Evolutionary conservation across 2,888 invertebrate species (phyloP).

Genomic region (Lasioglossum calceatum): DNA sequence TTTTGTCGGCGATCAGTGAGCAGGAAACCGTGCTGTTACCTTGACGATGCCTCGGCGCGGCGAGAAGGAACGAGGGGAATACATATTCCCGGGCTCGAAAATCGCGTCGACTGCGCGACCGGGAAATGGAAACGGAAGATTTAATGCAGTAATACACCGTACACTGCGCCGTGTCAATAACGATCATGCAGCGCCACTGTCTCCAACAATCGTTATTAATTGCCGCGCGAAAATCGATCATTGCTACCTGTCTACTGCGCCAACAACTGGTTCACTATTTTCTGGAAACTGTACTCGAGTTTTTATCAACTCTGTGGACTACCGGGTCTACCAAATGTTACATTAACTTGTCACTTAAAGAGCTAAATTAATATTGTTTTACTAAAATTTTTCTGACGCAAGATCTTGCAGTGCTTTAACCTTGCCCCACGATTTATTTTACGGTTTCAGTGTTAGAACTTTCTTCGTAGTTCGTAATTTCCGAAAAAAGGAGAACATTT

Average conservation of each 20-base stretch:
- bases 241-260: not conserved
- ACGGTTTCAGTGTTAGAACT: no score
- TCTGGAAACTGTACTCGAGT: not conserved
- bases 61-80: constrained; percentile 59
- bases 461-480: no score
- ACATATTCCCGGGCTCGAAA: constrained; percentile 55
- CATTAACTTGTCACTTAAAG: no score
- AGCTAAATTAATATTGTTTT: no score
- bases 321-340: not conserved
- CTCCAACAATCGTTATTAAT: not conserved
- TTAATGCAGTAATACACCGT: constrained; percentile 23
- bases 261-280: not conserved
- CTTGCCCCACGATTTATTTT: no score
- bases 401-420: not conserved
- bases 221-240: not conserved
- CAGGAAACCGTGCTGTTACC: constrained; percentile 70
- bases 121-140: constrained; percentile 54
- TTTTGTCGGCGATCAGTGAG: constrained; percentile 67
- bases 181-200: not conserved
- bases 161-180: not conserved
- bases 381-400: no score
- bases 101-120: constrained; percentile 39
- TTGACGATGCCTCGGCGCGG: constrained; percentile 60
- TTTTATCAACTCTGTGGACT: not conserved
- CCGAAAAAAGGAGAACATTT: no score